Conservation (phyloP, 2,113 vertebrate species). For the Pica pica region DNA sequence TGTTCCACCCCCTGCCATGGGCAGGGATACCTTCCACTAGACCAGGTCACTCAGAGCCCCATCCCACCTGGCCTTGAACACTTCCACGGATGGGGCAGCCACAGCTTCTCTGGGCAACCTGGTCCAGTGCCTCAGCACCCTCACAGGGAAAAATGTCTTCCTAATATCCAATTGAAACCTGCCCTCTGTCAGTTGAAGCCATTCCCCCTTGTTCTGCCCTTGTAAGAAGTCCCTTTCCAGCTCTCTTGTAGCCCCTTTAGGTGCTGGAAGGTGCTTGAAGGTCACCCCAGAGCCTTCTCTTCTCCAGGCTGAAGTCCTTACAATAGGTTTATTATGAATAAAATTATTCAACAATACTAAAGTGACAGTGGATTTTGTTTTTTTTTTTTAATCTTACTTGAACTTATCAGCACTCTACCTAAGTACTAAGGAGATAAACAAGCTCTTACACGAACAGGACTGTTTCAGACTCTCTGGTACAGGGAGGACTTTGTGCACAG, state of each 20-base stretch:
- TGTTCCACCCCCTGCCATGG: fast-evolving
- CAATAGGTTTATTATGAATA: not conserved
- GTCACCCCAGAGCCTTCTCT: not conserved
- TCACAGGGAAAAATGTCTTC: not conserved
- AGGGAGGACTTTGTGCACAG: not conserved
- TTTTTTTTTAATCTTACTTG: not conserved
- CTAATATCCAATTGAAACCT: not conserved
- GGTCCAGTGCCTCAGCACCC: not conserved
- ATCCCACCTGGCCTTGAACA: not conserved
- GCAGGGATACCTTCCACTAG: not conserved
- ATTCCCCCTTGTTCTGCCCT: not conserved
- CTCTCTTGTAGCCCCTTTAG: not conserved
- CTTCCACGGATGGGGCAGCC: not conserved
- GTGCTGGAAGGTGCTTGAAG: not conserved
- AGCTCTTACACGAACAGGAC: not conserved
- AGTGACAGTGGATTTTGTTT: not conserved
- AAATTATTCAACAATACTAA: not conserved
- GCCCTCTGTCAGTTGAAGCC: not conserved
- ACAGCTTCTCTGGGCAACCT: not conserved
- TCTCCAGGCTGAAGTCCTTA: not conserved
- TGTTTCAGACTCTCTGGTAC: not conserved
- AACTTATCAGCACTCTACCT: not conserved
- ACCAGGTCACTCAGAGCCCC: not conserved
- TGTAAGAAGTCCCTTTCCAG: not conserved
- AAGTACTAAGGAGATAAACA: not conserved